Conservation (phyloP, 2,797 vertebrate species). For the Crypturellus tataupa region DNA sequence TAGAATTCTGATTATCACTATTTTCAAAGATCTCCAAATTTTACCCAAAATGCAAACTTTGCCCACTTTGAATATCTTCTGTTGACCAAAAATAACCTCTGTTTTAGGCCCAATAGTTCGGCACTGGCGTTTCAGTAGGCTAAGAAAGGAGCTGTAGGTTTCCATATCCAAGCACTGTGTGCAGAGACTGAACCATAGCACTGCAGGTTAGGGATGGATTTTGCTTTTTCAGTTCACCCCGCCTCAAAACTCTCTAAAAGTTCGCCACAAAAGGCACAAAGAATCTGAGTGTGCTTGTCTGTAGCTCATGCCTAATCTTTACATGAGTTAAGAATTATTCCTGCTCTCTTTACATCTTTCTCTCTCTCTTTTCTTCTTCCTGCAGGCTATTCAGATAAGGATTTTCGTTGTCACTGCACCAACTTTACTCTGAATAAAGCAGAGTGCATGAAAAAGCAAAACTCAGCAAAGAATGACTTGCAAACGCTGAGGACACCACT, state of each 20-base stretch:
- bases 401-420: conserved; percentile 54
- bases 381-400: conserved; percentile 50
- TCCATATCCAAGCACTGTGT: not conserved
- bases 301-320: conserved; percentile 41
- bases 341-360: not conserved
- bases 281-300: not conserved
- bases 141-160: not conserved
- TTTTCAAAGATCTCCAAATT: not conserved
- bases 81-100: not conserved
- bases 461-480: conserved; percentile 17
- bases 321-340: conserved; percentile 17
- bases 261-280: not conserved
- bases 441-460: conserved; percentile 20
- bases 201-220: not conserved
- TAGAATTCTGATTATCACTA: not conserved
- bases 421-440: conserved; percentile 46
- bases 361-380: not conserved
- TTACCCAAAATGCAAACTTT: not conserved
- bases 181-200: not conserved
- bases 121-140: rapidly evolving
- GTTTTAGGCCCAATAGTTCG: not conserved
- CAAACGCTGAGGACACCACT: not conserved
- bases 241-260: not conserved
- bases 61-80: not conserved
- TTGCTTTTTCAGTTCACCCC: not conserved